These are phyloP conservation scores for Dissostichus mawsoni DNA, from an alignment of 2,113 vertebrate species.

Conservation along the genomic window DNA sequence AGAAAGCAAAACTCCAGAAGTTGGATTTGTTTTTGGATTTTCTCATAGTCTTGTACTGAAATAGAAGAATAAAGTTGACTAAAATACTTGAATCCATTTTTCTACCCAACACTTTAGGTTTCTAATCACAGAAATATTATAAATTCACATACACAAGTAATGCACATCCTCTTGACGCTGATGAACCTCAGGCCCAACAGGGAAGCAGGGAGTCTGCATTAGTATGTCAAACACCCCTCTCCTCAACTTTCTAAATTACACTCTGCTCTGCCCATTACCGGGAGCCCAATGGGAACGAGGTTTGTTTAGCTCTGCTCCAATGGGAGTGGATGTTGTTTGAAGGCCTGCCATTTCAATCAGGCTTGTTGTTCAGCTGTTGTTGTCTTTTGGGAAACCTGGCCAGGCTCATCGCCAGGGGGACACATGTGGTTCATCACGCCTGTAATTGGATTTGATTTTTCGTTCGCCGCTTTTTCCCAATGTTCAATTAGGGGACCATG, in stretches of 20 bases:
- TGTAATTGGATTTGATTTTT: conserved; percentile 84
- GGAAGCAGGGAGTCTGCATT: conserved; percentile 47
- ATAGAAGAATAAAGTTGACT: background rate
- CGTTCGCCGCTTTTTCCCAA: conserved; percentile 61
- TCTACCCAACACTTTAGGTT: background rate
- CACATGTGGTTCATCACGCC: conserved; percentile 81
- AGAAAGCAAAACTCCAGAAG: too few relatives aligned
- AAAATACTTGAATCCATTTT: background rate
- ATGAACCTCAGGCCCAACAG: background rate
- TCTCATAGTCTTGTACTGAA: background rate
- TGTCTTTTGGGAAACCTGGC: conserved; percentile 74
- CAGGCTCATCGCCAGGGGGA: conserved; percentile 64
- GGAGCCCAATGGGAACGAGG: conserved; percentile 58
- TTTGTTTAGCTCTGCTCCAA: conserved; percentile 79
- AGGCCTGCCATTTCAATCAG: conserved; percentile 82
- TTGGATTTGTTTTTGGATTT: background rate
- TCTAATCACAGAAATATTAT: background rate
- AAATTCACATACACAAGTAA: background rate
- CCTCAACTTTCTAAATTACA: conserved; percentile 66
- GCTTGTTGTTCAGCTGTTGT: conserved; percentile 74
- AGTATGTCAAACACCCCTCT: conserved; percentile 50
- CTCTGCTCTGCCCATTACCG: conserved; percentile 64
- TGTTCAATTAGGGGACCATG: conserved; percentile 74
- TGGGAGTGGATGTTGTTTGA: conserved; percentile 80
- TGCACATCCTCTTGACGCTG: background rate